These are phyloP conservation scores for Thera britannica DNA, from an alignment of 2,888 invertebrate genomes.

Conservation along the genomic window DNA sequence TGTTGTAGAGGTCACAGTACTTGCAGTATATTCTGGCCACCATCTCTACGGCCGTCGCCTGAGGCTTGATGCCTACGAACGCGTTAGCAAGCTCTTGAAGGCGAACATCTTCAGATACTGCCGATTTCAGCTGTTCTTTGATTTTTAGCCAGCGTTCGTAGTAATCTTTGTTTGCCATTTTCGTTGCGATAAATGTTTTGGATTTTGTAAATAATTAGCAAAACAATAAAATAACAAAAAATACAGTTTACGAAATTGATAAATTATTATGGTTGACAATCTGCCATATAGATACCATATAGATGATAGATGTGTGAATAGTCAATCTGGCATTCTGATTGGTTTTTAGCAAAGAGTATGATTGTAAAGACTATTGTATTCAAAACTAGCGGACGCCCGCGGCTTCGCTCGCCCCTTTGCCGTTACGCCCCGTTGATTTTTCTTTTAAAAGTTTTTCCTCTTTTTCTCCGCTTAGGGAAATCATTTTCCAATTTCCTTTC, in stretches of 20 bases:
- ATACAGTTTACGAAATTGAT: background rate
- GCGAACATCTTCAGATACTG: slow-evolving; percentile 63
- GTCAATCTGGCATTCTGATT: too few relatives aligned
- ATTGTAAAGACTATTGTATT: too few relatives aligned
- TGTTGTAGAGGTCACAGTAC: slow-evolving; percentile 83
- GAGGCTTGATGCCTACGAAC: slow-evolving; percentile 70
- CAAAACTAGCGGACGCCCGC: too few relatives aligned
- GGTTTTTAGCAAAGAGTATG: too few relatives aligned
- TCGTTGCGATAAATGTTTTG: slow-evolving; percentile 8
- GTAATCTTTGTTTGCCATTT: slow-evolving; percentile 70
- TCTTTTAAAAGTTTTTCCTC: too few relatives aligned
- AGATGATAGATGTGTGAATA: background rate
- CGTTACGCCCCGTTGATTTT: too few relatives aligned
- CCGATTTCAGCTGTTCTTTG: slow-evolving; percentile 58
- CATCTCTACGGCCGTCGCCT: slow-evolving; percentile 76
- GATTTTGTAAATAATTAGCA: background rate
- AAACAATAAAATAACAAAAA: slow-evolving; percentile 4
- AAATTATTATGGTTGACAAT: too few relatives aligned
- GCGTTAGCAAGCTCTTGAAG: slow-evolving; percentile 64
- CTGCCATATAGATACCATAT: too few relatives aligned
- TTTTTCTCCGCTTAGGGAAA: too few relatives aligned
- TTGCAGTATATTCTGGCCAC: slow-evolving; percentile 80
- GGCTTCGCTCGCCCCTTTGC: too few relatives aligned
- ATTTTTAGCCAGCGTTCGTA: slow-evolving; percentile 70
- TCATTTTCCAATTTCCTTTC: too few relatives aligned